These are phyloP conservation scores for Chiloscyllium punctatum DNA, from an alignment of 2,797 vertebrate species.

Conservation along the genomic window DNA sequence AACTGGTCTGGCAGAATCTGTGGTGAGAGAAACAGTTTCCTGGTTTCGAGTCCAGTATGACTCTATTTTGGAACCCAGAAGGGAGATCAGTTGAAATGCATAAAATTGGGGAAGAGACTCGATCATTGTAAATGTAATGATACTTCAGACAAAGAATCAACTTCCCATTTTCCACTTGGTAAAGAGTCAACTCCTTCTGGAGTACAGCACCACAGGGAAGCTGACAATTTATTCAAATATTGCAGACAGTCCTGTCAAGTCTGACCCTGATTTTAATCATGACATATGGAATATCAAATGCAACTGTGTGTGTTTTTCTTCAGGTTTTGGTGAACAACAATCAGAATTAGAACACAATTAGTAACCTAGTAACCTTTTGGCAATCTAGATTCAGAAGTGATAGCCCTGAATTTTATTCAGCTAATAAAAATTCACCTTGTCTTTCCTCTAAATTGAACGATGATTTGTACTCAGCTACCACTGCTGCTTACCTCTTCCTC, in stretches of 20 bases:
- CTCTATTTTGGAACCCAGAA: too few species aligned
- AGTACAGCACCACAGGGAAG: neutral
- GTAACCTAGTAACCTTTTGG: neutral
- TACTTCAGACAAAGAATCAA: too few species aligned
- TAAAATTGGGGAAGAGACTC: too few species aligned
- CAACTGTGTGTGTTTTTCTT: neutral
- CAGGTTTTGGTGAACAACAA: neutral
- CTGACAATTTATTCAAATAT: neutral
- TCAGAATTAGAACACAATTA: neutral
- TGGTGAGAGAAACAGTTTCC: too few species aligned
- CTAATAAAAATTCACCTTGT: neutral
- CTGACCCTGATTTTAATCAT: neutral
- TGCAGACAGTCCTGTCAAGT: neutral
- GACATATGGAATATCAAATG: neutral
- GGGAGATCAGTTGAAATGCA: too few species aligned
- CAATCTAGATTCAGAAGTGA: neutral
- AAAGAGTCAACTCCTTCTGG: neutral
- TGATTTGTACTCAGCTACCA: neutral
- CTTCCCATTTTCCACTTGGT: neutral
- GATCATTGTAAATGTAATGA: too few species aligned
- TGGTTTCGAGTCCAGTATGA: too few species aligned
- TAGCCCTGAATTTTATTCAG: neutral
- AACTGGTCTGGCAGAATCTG: too few species aligned
- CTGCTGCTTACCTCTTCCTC: neutral
- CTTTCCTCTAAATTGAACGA: neutral